phyloP scores from a whole-genome alignment of 2,888 invertebrate genomes.

The Peribatodes rhomboidaria region DNA sequence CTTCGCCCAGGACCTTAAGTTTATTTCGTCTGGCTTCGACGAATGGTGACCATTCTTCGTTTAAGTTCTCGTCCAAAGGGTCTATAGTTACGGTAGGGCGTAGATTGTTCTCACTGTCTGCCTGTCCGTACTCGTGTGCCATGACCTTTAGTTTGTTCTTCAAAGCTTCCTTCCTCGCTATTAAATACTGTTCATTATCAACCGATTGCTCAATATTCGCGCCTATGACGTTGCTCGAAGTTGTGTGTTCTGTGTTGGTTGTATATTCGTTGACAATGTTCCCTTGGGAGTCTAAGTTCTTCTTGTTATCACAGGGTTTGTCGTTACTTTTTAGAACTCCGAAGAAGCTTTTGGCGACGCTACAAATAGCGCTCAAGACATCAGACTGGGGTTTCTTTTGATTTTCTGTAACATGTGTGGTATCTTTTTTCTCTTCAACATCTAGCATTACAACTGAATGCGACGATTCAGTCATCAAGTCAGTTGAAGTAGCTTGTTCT shows the following conservation, averaged over 20 bases:
- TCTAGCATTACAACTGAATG: constrained; percentile 46
- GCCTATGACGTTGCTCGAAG: constrained; percentile 72
- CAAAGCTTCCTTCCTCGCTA: constrained; percentile 76
- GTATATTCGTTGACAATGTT: constrained; percentile 61
- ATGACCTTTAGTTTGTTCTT: constrained; percentile 84
- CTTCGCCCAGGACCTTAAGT: constrained; percentile 69
- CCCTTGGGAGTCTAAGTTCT: constrained; percentile 72
- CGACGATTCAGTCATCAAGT: constrained; percentile 48
- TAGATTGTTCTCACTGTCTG: constrained; percentile 69
- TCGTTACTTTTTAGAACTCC: constrained; percentile 60
- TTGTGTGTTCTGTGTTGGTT: constrained; percentile 54
- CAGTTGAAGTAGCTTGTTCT: constrained; percentile 16
- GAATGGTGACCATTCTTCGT: constrained; percentile 65
- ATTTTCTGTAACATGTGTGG: constrained; percentile 52
- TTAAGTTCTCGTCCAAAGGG: constrained; percentile 65
- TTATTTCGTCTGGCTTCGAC: constrained; percentile 74
- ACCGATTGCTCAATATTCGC: constrained; percentile 60
- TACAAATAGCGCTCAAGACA: constrained; percentile 72
- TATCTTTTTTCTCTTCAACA: constrained; percentile 46
- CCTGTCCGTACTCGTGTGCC: constrained; percentile 78
- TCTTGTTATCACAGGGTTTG: constrained; percentile 67
- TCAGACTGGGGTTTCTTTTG: constrained; percentile 59
- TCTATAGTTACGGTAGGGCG: constrained; percentile 52
- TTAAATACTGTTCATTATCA: constrained; percentile 69
- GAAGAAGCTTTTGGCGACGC: constrained; percentile 73